Percentiles rank a stretch among this genome's conserved stretches.
phyloP scores from a whole-genome alignment of 1,140 invertebrate species.

The Drosophila virilis region DNA sequence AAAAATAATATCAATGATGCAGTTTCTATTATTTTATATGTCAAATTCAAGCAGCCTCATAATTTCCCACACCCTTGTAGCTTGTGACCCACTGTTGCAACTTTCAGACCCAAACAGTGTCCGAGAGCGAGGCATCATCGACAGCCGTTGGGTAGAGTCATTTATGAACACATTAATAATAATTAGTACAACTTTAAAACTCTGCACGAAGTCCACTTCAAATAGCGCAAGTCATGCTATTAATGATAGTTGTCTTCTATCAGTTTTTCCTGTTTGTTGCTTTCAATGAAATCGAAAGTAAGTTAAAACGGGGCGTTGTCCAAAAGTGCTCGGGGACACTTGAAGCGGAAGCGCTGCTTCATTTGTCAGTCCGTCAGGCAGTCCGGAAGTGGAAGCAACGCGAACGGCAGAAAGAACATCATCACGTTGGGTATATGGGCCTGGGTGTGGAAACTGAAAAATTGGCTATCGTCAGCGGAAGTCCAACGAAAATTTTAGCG shows the following conservation, averaged over 20 bases:
- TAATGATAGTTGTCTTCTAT: constrained; percentile 44
- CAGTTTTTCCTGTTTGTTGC: constrained; percentile 9
- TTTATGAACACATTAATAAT: constrained; percentile 50
- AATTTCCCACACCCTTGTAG: too few species aligned
- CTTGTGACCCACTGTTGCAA: constrained; percentile 11
- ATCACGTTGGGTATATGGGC: constrained; percentile 13
- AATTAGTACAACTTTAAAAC: constrained; percentile 38
- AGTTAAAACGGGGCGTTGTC: constrained; percentile 25
- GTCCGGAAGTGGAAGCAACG: constrained; percentile 31
- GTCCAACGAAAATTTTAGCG: constrained; percentile 46
- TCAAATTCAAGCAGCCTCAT: too few species aligned
- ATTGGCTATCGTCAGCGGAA: constrained; percentile 60
- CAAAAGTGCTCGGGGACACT: constrained; percentile 10
- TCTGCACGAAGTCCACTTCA: background rate
- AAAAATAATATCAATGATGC: too few species aligned
- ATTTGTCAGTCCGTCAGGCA: constrained; percentile 21
- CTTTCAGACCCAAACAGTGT: background rate
- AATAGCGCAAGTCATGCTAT: constrained; percentile 51
- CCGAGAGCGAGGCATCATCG: constrained; percentile 15
- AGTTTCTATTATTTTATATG: too few species aligned
- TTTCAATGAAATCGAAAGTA: constrained; percentile 38
- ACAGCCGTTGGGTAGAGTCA: constrained; percentile 7
- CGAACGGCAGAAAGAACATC: background rate
- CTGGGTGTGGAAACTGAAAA: constrained; percentile 22
- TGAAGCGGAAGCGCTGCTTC: constrained; percentile 38